phyloP scores from a whole-genome alignment of 2,113 vertebrate genomes.

The Corythoichthys haematopterus region DNA sequence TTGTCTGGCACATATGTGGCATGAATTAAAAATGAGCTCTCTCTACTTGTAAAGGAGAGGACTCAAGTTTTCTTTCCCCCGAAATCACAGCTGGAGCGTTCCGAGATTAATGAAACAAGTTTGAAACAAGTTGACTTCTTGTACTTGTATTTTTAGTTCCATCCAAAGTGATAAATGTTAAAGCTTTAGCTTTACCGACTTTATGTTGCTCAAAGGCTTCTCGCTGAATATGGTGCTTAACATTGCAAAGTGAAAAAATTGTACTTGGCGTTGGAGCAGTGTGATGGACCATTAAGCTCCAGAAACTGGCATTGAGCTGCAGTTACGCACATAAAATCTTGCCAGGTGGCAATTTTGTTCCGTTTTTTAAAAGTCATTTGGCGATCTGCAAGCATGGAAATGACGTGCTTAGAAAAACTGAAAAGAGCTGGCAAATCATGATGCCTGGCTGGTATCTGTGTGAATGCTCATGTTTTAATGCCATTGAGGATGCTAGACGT shows the following conservation, averaged over 20 bases:
- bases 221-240: not conserved
- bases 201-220: too few species aligned
- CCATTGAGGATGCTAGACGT: too few species aligned
- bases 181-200: too few species aligned
- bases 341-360: not conserved
- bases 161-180: not conserved
- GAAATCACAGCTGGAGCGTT: slow-evolving; percentile 15
- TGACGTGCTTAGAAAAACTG: not conserved
- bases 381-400: not conserved
- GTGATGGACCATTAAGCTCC: not conserved
- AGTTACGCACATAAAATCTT: not conserved
- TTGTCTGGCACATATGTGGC: not conserved
- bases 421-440: not conserved
- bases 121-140: not conserved
- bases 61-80: not conserved
- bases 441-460: too few species aligned
- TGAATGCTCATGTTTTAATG: not conserved
- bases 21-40: slow-evolving; percentile 7
- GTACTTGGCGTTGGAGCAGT: not conserved
- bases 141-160: not conserved
- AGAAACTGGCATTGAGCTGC: not conserved
- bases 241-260: not conserved
- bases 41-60: not conserved
- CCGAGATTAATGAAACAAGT: not conserved
- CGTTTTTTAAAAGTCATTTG: too few species aligned